Evolutionary conservation across 2,888 invertebrate genomes (phyloP).

Genomic region (Aproaerema taeniolella): DNA sequence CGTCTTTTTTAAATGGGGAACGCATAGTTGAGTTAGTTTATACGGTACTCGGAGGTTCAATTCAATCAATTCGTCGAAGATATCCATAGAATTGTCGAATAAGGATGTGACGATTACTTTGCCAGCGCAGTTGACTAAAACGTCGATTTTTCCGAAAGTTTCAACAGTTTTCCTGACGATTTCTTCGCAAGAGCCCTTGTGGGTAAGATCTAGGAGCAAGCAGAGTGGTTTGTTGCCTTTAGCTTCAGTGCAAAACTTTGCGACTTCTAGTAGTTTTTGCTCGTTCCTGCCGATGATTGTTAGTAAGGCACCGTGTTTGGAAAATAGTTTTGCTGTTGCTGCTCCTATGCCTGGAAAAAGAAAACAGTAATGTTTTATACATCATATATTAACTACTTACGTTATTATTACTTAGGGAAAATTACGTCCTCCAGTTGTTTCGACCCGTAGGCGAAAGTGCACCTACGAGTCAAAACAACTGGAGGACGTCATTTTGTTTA

Average conservation of each 20-base stretch:
- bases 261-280: slow-evolving; percentile 32
- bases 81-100: slow-evolving; percentile 87
- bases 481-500: too few relatives aligned
- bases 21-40: slow-evolving; percentile 85
- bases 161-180: slow-evolving; percentile 81
- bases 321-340: slow-evolving; percentile 40
- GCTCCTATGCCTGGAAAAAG: slow-evolving; percentile 39
- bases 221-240: slow-evolving; percentile 35
- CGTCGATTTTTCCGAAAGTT: slow-evolving; percentile 81
- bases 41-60: slow-evolving; percentile 86
- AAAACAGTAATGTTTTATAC: too few relatives aligned
- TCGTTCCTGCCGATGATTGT: slow-evolving; percentile 47
- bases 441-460: too few relatives aligned
- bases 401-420: too few relatives aligned
- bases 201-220: slow-evolving; percentile 77
- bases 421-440: too few relatives aligned
- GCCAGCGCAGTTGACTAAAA: slow-evolving; percentile 90
- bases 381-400: too few relatives aligned
- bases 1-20: slow-evolving; percentile 85
- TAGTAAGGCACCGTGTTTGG: slow-evolving; percentile 40
- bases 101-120: slow-evolving; percentile 71
- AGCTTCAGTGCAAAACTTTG: slow-evolving; percentile 30
- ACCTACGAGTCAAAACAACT: too few relatives aligned
- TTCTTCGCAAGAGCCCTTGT: slow-evolving; percentile 78
- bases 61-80: slow-evolving; percentile 89